Percentiles rank a stretch among this genome's conserved stretches.
These are phyloP conservation scores for Hydrolagus colliei DNA, from an alignment of 2,797 vertebrate genomes.

Conservation along the genomic window DNA sequence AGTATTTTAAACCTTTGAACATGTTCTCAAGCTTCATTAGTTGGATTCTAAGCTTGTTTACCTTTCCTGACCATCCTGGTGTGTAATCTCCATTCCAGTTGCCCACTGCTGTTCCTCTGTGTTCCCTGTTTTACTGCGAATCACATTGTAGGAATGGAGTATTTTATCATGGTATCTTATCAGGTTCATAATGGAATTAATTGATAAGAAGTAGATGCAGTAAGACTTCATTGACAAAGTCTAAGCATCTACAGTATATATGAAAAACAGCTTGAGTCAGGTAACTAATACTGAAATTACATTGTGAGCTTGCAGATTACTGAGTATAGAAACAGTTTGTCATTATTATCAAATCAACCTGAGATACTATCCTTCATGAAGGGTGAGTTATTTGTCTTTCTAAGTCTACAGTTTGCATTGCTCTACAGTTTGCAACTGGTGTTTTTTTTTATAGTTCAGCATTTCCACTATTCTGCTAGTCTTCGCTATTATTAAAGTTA, in stretches of 20 bases:
- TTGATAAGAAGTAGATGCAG: not conserved
- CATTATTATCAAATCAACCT: too few species aligned
- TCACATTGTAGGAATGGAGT: not conserved
- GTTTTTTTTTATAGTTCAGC: too few species aligned
- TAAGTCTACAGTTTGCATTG: too few species aligned
- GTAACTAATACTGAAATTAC: not conserved
- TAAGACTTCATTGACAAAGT: not conserved
- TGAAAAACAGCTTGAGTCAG: not conserved
- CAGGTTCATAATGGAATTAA: not conserved
- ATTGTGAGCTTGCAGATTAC: too few species aligned
- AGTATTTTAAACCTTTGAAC: not conserved
- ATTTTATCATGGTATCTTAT: not conserved
- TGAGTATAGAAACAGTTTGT: too few species aligned
- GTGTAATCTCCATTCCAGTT: too few species aligned
- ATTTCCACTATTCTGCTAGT: too few species aligned
- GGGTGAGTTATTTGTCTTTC: too few species aligned
- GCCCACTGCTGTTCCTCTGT: too few species aligned
- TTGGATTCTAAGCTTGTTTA: not conserved
- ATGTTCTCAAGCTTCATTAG: not conserved
- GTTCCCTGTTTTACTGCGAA: not conserved
- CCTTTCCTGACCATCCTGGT: not conserved
- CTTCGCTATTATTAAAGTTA: too few species aligned
- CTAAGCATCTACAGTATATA: not conserved
- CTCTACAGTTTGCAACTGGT: too few species aligned
- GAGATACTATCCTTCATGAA: too few species aligned